Evolutionary conservation across 2,113 vertebrate genomes (phyloP).

Genomic region (Stictonetta naevosa): DNA sequence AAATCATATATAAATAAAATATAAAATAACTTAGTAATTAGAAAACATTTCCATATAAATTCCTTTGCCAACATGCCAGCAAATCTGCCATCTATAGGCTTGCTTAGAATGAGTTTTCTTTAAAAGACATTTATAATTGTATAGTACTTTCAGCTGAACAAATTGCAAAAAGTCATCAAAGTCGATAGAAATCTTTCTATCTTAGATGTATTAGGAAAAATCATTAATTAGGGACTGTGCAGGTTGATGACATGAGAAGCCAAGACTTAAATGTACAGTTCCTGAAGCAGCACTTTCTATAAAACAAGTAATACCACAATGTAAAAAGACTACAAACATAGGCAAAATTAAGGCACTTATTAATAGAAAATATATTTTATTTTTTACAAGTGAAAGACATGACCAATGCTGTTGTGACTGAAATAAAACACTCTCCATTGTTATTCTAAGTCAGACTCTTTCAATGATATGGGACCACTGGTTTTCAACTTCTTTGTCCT

Average conservation of each 20-base stretch:
- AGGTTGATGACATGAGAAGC: not conserved
- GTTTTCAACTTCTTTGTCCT: constrained; percentile 50
- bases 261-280: not conserved
- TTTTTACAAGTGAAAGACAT: not conserved
- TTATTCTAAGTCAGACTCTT: constrained; percentile 17
- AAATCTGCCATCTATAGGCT: not conserved
- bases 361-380: not conserved
- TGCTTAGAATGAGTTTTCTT: not conserved
- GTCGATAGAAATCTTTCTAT: not conserved
- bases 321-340: not conserved
- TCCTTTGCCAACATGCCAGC: not conserved
- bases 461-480: not conserved
- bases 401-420: not conserved
- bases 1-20: constrained; percentile 37
- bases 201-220: not conserved
- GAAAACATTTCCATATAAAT: not conserved
- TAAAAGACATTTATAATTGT: not conserved
- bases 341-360: not conserved
- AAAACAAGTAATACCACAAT: not conserved
- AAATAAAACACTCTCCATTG: not conserved
- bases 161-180: not conserved
- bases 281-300: not conserved
- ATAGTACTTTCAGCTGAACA: not conserved
- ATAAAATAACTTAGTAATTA: not conserved
- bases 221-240: not conserved